Evolutionary conservation across 2,797 vertebrate genomes (phyloP), one percentile per base, ranked within the genome.

Genomic region (Myripristis jacobus): DNA sequence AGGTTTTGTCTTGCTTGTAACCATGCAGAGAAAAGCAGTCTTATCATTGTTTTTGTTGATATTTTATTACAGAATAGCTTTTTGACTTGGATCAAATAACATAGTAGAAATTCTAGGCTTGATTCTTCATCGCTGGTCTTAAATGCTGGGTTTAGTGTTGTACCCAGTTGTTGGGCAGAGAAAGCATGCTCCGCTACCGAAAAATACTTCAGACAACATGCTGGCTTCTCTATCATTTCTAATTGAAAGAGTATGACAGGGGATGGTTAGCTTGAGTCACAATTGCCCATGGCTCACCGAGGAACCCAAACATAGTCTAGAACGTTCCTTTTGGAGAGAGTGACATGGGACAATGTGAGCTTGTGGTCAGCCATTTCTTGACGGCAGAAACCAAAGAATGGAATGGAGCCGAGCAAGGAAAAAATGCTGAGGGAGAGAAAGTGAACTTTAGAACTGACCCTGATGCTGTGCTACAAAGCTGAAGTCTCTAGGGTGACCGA

Each of bases 311-410:
- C 87, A 89, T 81, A 89, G 77, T 77, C 81, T 50, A 41, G 80
- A 86, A 85, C 1, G 73, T 77, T 89, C 80, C 80, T 81, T 80
- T 81, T 88, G 84, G 75, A 70, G 83, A 86, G 79, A 82, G 55
- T 73, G 80, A 91, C 79, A 82, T 75, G 75, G 87, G 79, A 84
- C 82, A 80, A 87, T 85, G 76, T 87, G 80, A 85, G 78, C 75
- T 85, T 90, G 90, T 85, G 91, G 92, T 91, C 76, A 87, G 80
- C 61, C 75, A 68, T 82, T 85, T 88, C 82, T 58, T 81, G 79
- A 82, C 50, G 22, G 55, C 64, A 70, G 38, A 83, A 87, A 87
- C 80, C 79, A 67, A 86, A 86, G 70, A 61, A 55, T 63, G 69
- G 66, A 79, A 67, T 47, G 50, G 79, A 77, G 54, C 27, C 43